Evolutionary conservation across 2,888 invertebrate genomes (phyloP).

Genomic region (Teleiodes luculella): DNA sequence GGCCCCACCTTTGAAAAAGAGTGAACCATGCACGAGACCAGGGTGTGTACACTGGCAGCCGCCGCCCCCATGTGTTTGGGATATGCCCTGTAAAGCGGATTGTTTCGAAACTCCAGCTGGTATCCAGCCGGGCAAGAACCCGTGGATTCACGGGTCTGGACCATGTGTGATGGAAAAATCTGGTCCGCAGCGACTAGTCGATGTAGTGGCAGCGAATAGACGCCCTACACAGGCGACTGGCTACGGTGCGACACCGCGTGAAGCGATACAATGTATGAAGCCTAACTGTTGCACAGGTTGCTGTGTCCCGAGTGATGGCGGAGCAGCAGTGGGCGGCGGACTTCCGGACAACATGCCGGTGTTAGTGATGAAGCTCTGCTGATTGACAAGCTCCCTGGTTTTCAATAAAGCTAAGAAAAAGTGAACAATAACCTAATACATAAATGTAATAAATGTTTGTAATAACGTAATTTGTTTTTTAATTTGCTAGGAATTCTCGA

Average conservation of each 20-base stretch:
- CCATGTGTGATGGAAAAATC: conserved; percentile 12
- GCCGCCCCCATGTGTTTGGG: conserved; percentile 64
- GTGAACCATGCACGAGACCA: conserved; percentile 54
- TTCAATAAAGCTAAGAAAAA: conserved; percentile 56
- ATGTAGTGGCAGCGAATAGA: neutral
- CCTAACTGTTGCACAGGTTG: conserved; percentile 63
- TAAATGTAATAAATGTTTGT: conserved; percentile 28
- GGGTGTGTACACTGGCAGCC: conserved; percentile 65
- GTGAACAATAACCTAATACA: conserved; percentile 38
- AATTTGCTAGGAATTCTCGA: neutral
- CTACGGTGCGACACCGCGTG: conserved; percentile 18
- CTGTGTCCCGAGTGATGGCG: conserved; percentile 32
- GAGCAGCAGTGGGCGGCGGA: conserved; percentile 39
- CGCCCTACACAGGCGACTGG: conserved; percentile 12
- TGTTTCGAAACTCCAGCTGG: conserved; percentile 58
- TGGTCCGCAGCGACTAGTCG: conserved; percentile 3
- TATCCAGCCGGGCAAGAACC: conserved; percentile 52
- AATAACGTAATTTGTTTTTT: conserved; percentile 20
- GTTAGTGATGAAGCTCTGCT: conserved; percentile 68
- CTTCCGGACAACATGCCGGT: conserved; percentile 53
- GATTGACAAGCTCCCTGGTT: conserved; percentile 26
- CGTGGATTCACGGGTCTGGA: conserved; percentile 26
- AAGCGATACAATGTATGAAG: conserved; percentile 45
- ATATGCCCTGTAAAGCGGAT: conserved; percentile 65
- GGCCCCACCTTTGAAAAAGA: conserved; percentile 29